These are phyloP conservation scores for Acromyrmex heyeri DNA, from an alignment of 1,140 invertebrate genomes.

Conservation along the genomic window DNA sequence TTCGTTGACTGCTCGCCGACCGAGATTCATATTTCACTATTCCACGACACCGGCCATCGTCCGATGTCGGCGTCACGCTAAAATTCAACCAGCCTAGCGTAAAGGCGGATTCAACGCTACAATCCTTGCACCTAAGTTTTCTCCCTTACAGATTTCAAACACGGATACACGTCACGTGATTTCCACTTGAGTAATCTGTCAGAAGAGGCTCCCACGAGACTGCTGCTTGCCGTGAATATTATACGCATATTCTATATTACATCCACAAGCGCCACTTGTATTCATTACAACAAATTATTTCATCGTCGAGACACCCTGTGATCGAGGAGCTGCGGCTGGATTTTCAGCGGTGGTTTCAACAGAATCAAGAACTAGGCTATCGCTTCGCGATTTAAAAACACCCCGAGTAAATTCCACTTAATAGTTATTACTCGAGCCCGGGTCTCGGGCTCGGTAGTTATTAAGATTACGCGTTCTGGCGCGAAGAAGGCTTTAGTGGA, in stretches of 20 bases:
- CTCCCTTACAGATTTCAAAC: conserved; percentile 18
- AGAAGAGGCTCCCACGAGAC: not conserved
- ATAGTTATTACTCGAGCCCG: conserved; percentile 46
- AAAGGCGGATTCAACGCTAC: not conserved
- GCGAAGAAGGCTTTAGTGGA: conserved; percentile 4
- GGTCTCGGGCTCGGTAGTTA: conserved; percentile 46
- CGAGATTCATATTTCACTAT: conserved; percentile 60
- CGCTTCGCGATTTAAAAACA: conserved; percentile 48
- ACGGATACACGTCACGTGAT: not conserved
- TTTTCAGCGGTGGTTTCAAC: not conserved
- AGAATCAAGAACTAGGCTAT: conserved; percentile 12
- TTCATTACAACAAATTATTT: conserved; percentile 25
- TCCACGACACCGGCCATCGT: conserved; percentile 11
- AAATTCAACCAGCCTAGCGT: conserved; percentile 13
- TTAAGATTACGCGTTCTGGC: conserved; percentile 52
- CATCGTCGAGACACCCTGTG: not conserved
- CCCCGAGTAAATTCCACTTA: conserved; percentile 50
- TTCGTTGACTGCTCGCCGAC: conserved; percentile 55
- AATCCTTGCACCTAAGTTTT: not conserved
- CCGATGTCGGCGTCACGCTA: conserved; percentile 12
- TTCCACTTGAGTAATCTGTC: not conserved
- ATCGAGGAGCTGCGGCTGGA: not conserved
- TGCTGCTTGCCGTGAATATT: not conserved
- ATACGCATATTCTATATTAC: not conserved
- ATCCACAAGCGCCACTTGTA: not conserved